Evolutionary conservation across 2,797 vertebrate species (phyloP), one percentile per base, ranked within the genome.

Genomic region (Hemitrygon akajei): DNA sequence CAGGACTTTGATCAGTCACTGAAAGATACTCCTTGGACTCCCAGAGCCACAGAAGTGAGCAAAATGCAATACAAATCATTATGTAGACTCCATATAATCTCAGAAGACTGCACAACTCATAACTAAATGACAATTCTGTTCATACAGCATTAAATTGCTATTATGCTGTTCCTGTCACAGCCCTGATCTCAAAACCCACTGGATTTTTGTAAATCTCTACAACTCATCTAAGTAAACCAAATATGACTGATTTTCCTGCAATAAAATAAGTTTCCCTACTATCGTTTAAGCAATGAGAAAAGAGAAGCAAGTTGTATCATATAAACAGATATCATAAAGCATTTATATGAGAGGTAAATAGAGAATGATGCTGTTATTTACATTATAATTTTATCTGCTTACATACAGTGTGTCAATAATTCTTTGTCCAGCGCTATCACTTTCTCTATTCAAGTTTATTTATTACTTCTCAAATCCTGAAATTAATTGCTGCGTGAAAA

Each of bases 101-200:
- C 40, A 75, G 91, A 75, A 47, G 40, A 76, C 40, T 75, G 71
- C 12, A 75, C 71, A 76, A 76, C 37, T 56, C 91, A 75, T 30
- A 18, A 76, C 91, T 30, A 56, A 18, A 93, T 56, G 91, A 73
- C 71, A 18, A 40, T 30, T 75, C 76, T 27, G 56, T 75, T 93
- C 69, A 93, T 30, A 37, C 12, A 30, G 40, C 73, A 75, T 76
- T 40, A 76, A 93, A 93, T 76, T 73, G 91, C 14, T 93, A 30
- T 75, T n/a, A 76, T 56, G 25, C 71, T 56, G 76, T 76, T 93
- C 91, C 30, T 93, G 71, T 93, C 91, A 93, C 71, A 93, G 16
- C 14, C 63, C 40, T 76, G 18, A 93, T 76, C 91, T 93, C 40
- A 93, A 93, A 93, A 75, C 40, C 91, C 71, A 56, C n/a, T 58